Conservation (phyloP, 2,113 vertebrate genomes). For the Rousettus leschenaultii region DNA sequence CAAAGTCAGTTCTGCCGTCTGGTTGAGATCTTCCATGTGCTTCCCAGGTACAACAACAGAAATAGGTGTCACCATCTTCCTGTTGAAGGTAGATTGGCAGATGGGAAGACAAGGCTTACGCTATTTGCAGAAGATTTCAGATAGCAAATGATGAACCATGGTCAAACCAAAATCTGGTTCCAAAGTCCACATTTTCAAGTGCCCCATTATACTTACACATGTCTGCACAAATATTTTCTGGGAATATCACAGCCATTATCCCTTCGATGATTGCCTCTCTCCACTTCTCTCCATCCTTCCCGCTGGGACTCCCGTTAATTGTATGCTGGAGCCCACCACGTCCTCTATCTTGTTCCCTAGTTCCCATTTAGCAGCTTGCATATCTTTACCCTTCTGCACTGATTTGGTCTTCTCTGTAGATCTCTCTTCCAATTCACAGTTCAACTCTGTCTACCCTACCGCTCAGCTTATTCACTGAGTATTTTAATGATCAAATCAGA, state of each 20-base stretch:
- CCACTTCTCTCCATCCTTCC: not conserved
- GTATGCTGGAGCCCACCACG: not conserved
- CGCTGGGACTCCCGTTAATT: not conserved
- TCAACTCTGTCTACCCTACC: not conserved
- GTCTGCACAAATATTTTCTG: not conserved
- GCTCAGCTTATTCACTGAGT: not conserved
- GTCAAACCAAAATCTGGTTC: not conserved
- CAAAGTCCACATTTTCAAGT: not conserved
- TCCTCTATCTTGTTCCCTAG: not conserved
- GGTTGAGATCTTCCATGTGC: not conserved
- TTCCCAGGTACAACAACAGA: not conserved
- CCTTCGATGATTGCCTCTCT: not conserved
- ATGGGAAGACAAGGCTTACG: not conserved
- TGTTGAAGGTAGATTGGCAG: not conserved
- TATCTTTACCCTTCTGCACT: not conserved
- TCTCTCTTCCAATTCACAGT: not conserved
- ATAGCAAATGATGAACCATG: not conserved
- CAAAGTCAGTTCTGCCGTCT: not conserved
- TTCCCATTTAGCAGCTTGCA: not conserved
- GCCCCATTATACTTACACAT: not conserved
- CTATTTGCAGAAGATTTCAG: not conserved
- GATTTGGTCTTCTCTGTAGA: not conserved
- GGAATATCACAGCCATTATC: not conserved
- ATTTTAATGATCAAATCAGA: slow-evolving; percentile 8
- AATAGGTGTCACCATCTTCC: not conserved